phyloP scores from a whole-genome alignment of 2,888 invertebrate species.

The Chrysolina haemoptera region DNA sequence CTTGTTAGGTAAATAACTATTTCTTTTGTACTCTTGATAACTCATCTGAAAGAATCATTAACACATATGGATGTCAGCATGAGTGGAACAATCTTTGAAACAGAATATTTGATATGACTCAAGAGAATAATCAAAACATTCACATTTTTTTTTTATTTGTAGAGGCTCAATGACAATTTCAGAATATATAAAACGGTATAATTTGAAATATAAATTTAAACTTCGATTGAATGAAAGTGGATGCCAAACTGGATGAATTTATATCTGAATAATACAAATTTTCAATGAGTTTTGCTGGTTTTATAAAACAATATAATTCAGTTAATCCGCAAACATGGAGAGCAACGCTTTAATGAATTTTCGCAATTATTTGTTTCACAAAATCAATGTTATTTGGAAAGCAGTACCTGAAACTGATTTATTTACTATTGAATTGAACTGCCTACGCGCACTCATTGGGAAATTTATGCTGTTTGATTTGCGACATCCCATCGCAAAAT shows the following conservation, averaged over 20 bases:
- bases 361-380: background rate
- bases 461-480: too few relatives aligned
- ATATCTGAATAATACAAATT: background rate
- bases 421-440: background rate
- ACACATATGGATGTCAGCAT: too few relatives aligned
- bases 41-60: too few relatives aligned
- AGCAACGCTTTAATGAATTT: background rate
- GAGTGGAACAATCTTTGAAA: too few relatives aligned
- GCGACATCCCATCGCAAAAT: too few relatives aligned
- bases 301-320: slow-evolving; percentile 8
- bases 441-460: background rate
- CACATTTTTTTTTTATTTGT: too few relatives aligned
- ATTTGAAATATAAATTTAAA: background rate
- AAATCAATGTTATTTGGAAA: background rate
- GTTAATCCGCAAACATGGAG: background rate
- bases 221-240: background rate
- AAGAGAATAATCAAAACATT: too few relatives aligned
- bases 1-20: too few relatives aligned
- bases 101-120: too few relatives aligned
- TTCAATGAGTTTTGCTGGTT: slow-evolving; percentile 1
- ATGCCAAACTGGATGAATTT: background rate
- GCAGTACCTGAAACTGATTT: slow-evolving; percentile 5
- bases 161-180: background rate
- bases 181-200: background rate
- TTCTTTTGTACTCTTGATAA: too few relatives aligned